A percentile compares a stretch with the other conserved stretches of the same genome.
Evolutionary conservation across 1,140 invertebrate species (phyloP).

Genomic region (Drosophila bocqueti): DNA sequence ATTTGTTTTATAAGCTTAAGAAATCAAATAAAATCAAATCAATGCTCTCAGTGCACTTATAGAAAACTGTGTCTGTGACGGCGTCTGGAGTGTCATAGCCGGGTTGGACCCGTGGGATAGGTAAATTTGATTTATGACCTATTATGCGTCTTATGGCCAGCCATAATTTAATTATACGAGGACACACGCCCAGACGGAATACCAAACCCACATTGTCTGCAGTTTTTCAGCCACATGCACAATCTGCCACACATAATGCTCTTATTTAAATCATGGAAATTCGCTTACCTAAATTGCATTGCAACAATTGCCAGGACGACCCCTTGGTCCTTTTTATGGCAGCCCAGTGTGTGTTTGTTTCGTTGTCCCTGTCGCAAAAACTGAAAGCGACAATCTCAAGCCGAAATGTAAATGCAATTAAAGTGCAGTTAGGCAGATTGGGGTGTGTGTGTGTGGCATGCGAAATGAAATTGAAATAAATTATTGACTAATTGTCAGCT

Average conservation of each 20-base stretch:
- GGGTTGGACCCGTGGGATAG: slow-evolving; percentile 68
- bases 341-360: background rate
- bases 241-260: slow-evolving; percentile 59
- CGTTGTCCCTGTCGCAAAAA: slow-evolving; percentile 48
- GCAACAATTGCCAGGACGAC: slow-evolving; percentile 64
- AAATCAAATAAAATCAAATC: background rate
- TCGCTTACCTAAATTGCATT: slow-evolving; percentile 80
- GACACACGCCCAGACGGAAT: slow-evolving; percentile 58
- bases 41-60: background rate
- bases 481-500: slow-evolving; percentile 83
- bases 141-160: slow-evolving; percentile 85
- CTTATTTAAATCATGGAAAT: slow-evolving; percentile 81
- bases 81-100: slow-evolving; percentile 40
- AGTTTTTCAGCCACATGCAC: slow-evolving; percentile 51
- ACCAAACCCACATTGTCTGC: slow-evolving; percentile 30
- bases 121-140: slow-evolving; percentile 85
- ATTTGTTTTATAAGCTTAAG: background rate
- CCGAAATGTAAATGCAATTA: slow-evolving; percentile 78
- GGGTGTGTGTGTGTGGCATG: slow-evolving; percentile 68
- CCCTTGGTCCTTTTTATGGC: slow-evolving; percentile 12
- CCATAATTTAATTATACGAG: slow-evolving; percentile 84
- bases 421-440: slow-evolving; percentile 68
- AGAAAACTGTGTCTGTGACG: slow-evolving; percentile 45
- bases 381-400: slow-evolving; percentile 39
- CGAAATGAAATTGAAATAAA: slow-evolving; percentile 82